Percentiles rank a stretch among this genome's conserved stretches.
phyloP scores from a whole-genome alignment of 2,888 invertebrate genomes.

The Eilema sororculum region DNA sequence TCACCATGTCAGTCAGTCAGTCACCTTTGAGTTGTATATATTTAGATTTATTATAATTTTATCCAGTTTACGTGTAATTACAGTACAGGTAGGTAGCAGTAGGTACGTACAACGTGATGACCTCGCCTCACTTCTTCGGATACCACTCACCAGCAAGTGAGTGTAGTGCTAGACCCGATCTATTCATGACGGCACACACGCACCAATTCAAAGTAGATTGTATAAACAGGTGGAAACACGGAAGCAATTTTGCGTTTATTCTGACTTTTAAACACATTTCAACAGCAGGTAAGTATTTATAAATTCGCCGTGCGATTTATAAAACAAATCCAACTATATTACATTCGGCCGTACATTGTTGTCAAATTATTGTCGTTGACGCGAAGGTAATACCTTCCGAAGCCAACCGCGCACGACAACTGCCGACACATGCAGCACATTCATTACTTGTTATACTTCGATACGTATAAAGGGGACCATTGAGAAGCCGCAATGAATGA shows the following conservation, averaged over 20 bases:
- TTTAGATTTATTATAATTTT: too few relatives aligned
- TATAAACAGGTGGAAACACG: neutral
- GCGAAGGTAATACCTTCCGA: too few relatives aligned
- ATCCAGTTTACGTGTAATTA: neutral
- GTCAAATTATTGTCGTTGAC: too few relatives aligned
- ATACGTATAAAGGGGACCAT: too few relatives aligned
- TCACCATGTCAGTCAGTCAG: too few relatives aligned
- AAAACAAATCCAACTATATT: neutral
- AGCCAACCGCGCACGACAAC: too few relatives aligned
- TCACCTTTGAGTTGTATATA: too few relatives aligned
- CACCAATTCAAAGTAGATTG: neutral
- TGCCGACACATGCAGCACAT: too few relatives aligned
- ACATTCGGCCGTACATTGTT: neutral
- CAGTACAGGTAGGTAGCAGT: neutral
- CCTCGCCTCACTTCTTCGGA: neutral
- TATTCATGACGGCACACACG: neutral
- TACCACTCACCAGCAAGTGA: neutral
- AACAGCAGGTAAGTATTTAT: neutral
- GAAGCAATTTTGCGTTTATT: neutral
- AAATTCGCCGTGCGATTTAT: neutral
- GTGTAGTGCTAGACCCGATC: neutral
- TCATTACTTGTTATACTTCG: too few relatives aligned
- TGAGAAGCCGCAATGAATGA: too few relatives aligned
- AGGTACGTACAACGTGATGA: neutral
- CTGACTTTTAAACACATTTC: too few relatives aligned